Percentiles rank a stretch among this genome's conserved stretches.
These are phyloP conservation scores for Sarcophaga rosellei DNA, from an alignment of 2,888 invertebrate genomes.

Conservation along the genomic window DNA sequence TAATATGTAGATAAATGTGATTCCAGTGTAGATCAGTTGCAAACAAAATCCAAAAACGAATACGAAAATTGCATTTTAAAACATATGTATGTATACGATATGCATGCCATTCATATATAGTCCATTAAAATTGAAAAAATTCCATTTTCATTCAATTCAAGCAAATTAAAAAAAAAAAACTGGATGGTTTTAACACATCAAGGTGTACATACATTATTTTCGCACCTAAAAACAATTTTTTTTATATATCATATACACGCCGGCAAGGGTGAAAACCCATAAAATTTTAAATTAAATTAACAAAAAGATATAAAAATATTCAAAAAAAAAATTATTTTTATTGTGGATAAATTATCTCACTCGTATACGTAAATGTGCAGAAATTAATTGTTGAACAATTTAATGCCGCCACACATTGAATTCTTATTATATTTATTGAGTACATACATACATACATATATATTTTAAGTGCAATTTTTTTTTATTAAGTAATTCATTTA, in stretches of 20 bases:
- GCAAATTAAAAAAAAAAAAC: not conserved
- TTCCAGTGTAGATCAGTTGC: too few species aligned
- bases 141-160: not conserved
- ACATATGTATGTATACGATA: too few species aligned
- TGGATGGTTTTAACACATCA: not conserved
- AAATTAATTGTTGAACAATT: slow-evolving; percentile 53
- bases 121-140: not conserved
- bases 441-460: slow-evolving; percentile 33
- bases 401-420: slow-evolving; percentile 16
- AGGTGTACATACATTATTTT: slow-evolving; percentile 21
- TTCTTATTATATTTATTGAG: slow-evolving; percentile 41
- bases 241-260: not conserved
- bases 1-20: too few species aligned
- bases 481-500: not conserved
- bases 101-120: too few species aligned
- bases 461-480: not conserved
- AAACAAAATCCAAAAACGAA: too few species aligned
- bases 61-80: too few species aligned
- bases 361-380: slow-evolving; percentile 18
- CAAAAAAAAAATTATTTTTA: not conserved
- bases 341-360: slow-evolving; percentile 38
- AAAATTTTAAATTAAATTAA: slow-evolving; percentile 10
- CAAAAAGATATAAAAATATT: slow-evolving; percentile 4
- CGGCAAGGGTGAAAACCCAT: slow-evolving; percentile 11
- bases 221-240: slow-evolving; percentile 39